Evolutionary conservation across 1,140 invertebrate species (phyloP), one percentile per base, ranked within the genome.

Genomic region (Plodia interpunctella): DNA sequence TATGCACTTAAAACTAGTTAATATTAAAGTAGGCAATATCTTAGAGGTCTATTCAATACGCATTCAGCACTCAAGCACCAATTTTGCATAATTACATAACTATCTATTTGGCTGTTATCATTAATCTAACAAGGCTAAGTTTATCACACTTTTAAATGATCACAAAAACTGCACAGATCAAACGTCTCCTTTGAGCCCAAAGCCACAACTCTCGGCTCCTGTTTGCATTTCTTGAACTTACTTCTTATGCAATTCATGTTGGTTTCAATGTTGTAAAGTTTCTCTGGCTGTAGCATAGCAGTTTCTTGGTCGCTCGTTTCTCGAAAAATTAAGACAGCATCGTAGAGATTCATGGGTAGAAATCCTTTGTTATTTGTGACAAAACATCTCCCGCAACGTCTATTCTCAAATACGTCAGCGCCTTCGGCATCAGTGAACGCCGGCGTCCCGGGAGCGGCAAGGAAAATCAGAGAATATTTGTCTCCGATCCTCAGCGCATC

Each of bases 351-450:
- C 50, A 69, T 55, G 0, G 73, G 73, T 17, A 73, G 32, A 21
- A 76, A 68, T 0, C 73, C 73, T 20, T 49, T 62, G 58, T 76
- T 76, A 50, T 76, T 73, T 0, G 73, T 76, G 2, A 76, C 62
- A 50, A 70, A 76, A 35, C 73, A 76, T 4, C 38, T 54, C 0
- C 65, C 70, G 49, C 73, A 75, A 5, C 49, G 28, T 9, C 67
- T 32, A 5, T 32, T 49, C 5, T 15, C 30, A 56, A 75, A 76
- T 17, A 76, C 68, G 6, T 64, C 57, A 3, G 65, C 66, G 30
- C 70, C 68, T 1, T 76, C 70, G 0, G 49, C 49, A 52, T 73
- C 70, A 10, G 62, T 49, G 25, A 72, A 63, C 9, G 59, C 57
- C 20, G 65, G 64, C 52, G 38, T 30, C 0, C 35, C 9, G 0